Percentiles rank a stretch among this genome's conserved stretches.
Conservation (phyloP, 2,888 invertebrate genomes). For the Erynnis tages region DNA sequence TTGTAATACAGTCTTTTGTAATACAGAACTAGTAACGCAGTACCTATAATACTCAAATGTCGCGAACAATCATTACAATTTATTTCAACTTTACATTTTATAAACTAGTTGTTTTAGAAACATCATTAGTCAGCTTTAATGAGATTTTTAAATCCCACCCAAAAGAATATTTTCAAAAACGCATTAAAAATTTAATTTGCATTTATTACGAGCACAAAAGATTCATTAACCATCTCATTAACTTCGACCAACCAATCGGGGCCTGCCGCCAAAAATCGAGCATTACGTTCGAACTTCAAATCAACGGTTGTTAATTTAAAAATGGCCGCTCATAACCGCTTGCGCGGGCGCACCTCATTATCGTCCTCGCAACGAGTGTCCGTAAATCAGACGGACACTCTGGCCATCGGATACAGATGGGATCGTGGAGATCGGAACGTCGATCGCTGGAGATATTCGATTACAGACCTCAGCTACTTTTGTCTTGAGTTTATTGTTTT, state of each 20-base stretch:
- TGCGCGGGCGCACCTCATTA: conserved; percentile 72
- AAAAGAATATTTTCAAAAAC: neutral
- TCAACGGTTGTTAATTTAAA: conserved; percentile 64
- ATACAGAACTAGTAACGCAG: too few relatives aligned
- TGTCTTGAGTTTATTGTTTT: conserved; percentile 24
- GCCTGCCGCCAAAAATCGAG: conserved; percentile 23
- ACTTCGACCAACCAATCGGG: conserved; percentile 16
- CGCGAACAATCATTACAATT: too few relatives aligned
- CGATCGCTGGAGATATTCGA: conserved; percentile 40
- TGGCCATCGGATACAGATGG: conserved; percentile 55
- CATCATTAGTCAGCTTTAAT: too few relatives aligned
- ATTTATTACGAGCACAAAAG: too few relatives aligned
- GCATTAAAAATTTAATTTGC: too few relatives aligned
- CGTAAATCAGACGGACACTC: conserved; percentile 74
- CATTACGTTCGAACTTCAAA: conserved; percentile 34
- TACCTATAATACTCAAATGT: too few relatives aligned
- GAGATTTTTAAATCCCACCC: too few relatives aligned
- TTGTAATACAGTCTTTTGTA: too few relatives aligned
- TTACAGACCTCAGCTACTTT: conserved; percentile 33
- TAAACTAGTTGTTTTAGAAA: too few relatives aligned
- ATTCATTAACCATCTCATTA: conserved; percentile 24
- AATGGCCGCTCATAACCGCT: conserved; percentile 58
- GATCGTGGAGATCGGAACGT: conserved; percentile 54
- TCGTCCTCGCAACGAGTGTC: conserved; percentile 65
- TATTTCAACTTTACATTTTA: too few relatives aligned